A percentile compares a stretch with the other conserved stretches of the same genome.
These are phyloP conservation scores for Phyllotis vaccarum DNA, from an alignment of 2,797 vertebrate species.

Conservation along the genomic window DNA sequence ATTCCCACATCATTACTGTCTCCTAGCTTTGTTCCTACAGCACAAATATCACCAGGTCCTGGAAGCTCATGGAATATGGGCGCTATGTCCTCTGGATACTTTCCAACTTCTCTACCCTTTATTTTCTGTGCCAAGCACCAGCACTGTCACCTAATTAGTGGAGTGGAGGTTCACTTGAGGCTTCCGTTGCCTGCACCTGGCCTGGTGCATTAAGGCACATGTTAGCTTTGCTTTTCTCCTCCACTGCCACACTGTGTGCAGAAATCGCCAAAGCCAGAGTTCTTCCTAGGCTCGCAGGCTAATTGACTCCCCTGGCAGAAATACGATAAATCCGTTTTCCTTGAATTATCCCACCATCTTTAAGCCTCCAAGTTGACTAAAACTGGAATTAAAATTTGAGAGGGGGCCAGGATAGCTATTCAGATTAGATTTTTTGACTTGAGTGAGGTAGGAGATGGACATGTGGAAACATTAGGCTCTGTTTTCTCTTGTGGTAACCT, in stretches of 20 bases:
- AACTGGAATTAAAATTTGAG: conserved; percentile 72
- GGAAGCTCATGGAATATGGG: not conserved
- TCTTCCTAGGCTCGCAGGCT: conserved; percentile 60
- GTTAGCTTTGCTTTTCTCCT: not conserved
- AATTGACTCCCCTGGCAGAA: conserved; percentile 67
- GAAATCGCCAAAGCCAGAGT: not conserved
- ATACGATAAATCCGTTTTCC: conserved; percentile 62
- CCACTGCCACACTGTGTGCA: not conserved
- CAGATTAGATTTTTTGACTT: conserved; percentile 44
- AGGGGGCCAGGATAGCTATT: conserved; percentile 33
- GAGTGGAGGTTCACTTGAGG: not conserved
- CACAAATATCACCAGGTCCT: not conserved
- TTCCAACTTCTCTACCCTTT: not conserved
- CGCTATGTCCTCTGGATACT: rapidly evolving
- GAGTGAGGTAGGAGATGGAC: not conserved
- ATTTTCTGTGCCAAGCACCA: not conserved
- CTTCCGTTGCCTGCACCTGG: not conserved
- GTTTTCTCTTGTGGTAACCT: not conserved
- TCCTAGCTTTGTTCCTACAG: not conserved
- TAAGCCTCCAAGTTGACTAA: conserved; percentile 60
- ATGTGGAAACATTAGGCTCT: rapidly evolving
- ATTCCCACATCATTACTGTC: too few relatives aligned
- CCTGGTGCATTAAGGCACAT: not conserved
- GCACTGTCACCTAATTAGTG: not conserved
- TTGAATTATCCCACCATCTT: conserved; percentile 61